Percentiles rank a stretch among this genome's conserved stretches.
These are phyloP conservation scores for Kryptolebias ocellatus DNA, from an alignment of 2,797 vertebrate species.

Conservation along the genomic window DNA sequence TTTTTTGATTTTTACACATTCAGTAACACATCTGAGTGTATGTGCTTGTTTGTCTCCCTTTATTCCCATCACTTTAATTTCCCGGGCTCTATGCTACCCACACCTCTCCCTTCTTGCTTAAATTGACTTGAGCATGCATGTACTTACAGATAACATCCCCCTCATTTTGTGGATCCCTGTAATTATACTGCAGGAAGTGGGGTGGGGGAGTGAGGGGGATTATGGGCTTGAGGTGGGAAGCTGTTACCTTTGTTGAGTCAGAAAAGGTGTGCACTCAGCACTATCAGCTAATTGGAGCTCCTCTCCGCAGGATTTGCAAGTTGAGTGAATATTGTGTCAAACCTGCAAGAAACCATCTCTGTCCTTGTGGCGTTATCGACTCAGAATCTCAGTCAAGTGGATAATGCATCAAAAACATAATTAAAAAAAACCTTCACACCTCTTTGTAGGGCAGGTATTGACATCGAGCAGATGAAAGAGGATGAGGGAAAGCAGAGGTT, in stretches of 20 bases:
- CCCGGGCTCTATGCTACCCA: constrained; percentile 31
- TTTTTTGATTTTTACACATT: constrained; percentile 67
- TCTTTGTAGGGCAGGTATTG: constrained; percentile 54
- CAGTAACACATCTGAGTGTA: constrained; percentile 63
- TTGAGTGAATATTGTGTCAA: constrained; percentile 77
- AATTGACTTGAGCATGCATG: constrained; percentile 49
- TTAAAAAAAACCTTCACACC: constrained; percentile 21
- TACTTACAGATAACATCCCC: constrained; percentile 54
- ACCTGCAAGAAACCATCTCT: constrained; percentile 51
- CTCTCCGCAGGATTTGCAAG: constrained; percentile 73
- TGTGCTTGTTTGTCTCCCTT: constrained; percentile 18
- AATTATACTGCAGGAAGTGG: constrained; percentile 79
- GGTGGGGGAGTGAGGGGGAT: constrained; percentile 35
- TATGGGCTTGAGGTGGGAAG: constrained; percentile 69
- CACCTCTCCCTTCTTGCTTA: constrained; percentile 49
- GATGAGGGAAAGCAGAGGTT: constrained; percentile 37
- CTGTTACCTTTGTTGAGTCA: constrained; percentile 69
- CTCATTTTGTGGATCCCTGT: constrained; percentile 63
- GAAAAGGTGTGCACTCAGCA: constrained; percentile 78
- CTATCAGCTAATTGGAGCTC: constrained; percentile 79
- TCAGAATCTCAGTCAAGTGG: constrained; percentile 71
- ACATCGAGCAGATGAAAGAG: constrained; percentile 56
- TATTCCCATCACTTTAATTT: constrained; percentile 35
- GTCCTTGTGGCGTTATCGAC: constrained; percentile 61
- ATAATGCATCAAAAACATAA: constrained; percentile 65